Evolutionary conservation across 1,140 invertebrate species (phyloP).

Genomic region (Dinoponera quadriceps): DNA sequence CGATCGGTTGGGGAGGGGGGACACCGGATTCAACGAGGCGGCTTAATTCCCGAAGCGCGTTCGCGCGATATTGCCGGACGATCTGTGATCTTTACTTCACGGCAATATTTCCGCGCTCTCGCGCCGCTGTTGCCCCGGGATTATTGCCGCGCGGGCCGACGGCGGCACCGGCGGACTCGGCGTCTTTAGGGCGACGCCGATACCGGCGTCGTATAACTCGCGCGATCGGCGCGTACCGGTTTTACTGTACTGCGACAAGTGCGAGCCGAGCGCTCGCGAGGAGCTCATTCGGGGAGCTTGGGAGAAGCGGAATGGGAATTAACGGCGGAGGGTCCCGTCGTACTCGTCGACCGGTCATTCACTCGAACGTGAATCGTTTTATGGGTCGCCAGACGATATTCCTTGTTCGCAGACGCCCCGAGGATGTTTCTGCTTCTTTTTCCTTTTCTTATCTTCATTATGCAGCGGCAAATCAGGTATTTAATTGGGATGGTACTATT

Average conservation of each 20-base stretch:
- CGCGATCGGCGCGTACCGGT: constrained; percentile 66
- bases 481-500: too few relatives aligned
- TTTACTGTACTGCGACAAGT: constrained; percentile 61
- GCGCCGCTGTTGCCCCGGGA: background rate
- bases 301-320: constrained; percentile 31
- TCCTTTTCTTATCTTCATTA: background rate
- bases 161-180: constrained; percentile 44
- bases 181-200: constrained; percentile 47
- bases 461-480: constrained; percentile 21
- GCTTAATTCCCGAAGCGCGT: constrained; percentile 43
- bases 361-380: background rate
- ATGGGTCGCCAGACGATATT: background rate
- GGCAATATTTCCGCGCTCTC: constrained; percentile 56
- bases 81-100: constrained; percentile 60
- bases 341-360: background rate
- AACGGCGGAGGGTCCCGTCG: background rate
- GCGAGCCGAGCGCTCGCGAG: background rate
- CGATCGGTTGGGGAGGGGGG: background rate
- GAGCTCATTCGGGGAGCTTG: background rate
- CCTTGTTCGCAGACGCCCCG: background rate
- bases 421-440: background rate
- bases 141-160: constrained; percentile 50
- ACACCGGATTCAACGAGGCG: constrained; percentile 20
- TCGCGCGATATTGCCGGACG: constrained; percentile 12
- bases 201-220: constrained; percentile 63